These are phyloP conservation scores for Harpagoxenus sublaevis DNA, from an alignment of 2,888 invertebrate species.

Conservation along the genomic window DNA sequence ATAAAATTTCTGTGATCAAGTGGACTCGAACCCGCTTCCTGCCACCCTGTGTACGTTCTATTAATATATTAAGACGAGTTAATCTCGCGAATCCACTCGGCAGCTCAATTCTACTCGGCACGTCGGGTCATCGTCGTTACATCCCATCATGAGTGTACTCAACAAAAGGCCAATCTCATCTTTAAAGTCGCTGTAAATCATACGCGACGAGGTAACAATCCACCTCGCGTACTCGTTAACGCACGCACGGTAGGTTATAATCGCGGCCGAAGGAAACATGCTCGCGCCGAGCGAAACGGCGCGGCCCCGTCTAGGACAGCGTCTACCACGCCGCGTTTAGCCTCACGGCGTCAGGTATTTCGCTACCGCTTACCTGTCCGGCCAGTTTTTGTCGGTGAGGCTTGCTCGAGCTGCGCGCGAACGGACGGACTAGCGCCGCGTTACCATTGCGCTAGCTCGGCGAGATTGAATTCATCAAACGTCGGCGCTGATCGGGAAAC, in stretches of 20 bases:
- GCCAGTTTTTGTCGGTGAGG: slow-evolving; percentile 76
- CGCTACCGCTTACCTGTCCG: slow-evolving; percentile 67
- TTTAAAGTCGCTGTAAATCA: slow-evolving; percentile 45
- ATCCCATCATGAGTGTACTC: background rate
- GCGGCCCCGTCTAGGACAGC: slow-evolving; percentile 42
- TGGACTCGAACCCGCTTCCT: too few species aligned
- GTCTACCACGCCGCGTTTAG: slow-evolving; percentile 66
- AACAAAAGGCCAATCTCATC: slow-evolving; percentile 36
- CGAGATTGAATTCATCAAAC: slow-evolving; percentile 32
- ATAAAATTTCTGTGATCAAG: too few species aligned
- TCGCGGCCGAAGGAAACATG: slow-evolving; percentile 56
- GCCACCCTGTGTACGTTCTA: too few species aligned
- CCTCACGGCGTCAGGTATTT: slow-evolving; percentile 61
- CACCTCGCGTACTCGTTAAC: slow-evolving; percentile 27
- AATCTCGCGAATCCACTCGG: background rate
- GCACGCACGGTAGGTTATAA: slow-evolving; percentile 2
- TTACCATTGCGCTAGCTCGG: slow-evolving; percentile 8
- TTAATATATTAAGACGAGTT: background rate
- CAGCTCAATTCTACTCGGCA: slow-evolving; percentile 6
- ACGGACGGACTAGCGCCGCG: slow-evolving; percentile 25
- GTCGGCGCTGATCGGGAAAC: slow-evolving; percentile 13
- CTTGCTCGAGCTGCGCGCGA: slow-evolving; percentile 67
- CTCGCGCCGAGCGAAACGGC: slow-evolving; percentile 31
- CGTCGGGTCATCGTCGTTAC: slow-evolving; percentile 8
- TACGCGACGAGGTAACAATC: slow-evolving; percentile 36